phyloP scores from a whole-genome alignment of 2,888 invertebrate genomes.

The Caenorhabditis sinica region DNA sequence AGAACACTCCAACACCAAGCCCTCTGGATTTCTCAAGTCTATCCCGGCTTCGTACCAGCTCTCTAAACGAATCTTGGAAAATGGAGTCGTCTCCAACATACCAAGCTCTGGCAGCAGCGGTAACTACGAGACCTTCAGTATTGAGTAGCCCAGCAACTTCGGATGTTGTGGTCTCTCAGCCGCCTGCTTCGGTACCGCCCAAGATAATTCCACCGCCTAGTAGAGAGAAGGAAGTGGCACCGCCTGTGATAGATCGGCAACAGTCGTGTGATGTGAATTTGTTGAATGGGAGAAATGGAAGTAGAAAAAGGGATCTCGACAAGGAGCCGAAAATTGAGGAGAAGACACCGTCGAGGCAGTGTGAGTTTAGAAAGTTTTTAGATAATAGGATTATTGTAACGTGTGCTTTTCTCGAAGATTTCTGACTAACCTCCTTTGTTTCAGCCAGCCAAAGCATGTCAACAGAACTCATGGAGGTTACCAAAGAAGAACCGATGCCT shows the following conservation, averaged over 20 bases:
- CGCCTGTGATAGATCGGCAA: slow-evolving; percentile 29
- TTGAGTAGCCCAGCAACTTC: slow-evolving; percentile 30
- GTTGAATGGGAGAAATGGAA: slow-evolving; percentile 13
- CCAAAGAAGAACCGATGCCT: slow-evolving; percentile 61
- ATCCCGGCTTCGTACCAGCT: slow-evolving; percentile 36
- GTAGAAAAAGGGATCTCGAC: slow-evolving; percentile 3
- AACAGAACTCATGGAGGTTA: slow-evolving; percentile 11
- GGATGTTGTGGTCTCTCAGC: background rate
- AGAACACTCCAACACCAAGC: slow-evolving; percentile 25
- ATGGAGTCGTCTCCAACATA: slow-evolving; percentile 44
- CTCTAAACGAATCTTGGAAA: slow-evolving; percentile 48
- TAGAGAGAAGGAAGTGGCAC: background rate
- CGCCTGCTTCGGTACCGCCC: slow-evolving; percentile 24
- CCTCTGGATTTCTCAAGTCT: slow-evolving; percentile 46
- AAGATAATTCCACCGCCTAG: slow-evolving; percentile 23
- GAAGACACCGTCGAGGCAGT: background rate
- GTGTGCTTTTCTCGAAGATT: too few relatives aligned
- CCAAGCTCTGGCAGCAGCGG: slow-evolving; percentile 26
- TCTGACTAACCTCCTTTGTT: background rate
- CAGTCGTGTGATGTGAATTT: slow-evolving; percentile 50
- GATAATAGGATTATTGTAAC: too few relatives aligned
- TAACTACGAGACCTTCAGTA: slow-evolving; percentile 16
- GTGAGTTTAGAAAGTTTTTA: background rate
- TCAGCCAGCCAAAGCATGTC: slow-evolving; percentile 7
- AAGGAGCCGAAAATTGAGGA: background rate